Base-by-base conservation (phyloP, 2,888 invertebrate species). In the Dascillus cervinus region DNA sequence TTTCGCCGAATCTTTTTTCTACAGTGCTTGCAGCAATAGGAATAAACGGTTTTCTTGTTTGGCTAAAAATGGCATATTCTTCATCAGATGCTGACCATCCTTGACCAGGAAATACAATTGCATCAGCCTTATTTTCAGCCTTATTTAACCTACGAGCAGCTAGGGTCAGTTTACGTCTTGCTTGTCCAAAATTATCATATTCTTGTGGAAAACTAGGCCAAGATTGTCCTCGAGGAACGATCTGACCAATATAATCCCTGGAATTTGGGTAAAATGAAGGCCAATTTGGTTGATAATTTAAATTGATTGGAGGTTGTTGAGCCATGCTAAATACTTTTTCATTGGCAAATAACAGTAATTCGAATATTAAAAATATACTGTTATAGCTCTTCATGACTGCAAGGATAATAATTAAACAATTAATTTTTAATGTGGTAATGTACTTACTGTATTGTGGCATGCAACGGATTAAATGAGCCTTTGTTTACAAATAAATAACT, bases 221-320 rank as follows among this genome's bases (percentile, higher is more conserved):
- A 12, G 41, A 38, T 20, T 29, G 32, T 9, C 36, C 38, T 2
- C 38, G 29, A 4, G 38, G 33, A 6, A 41, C 13, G 13, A 38
- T 32, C 14, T 35, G 41, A 5, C 11, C 26, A 6, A 23, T 10
- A 8, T 17, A 17, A 13, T 21, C 13, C 8, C 17, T 8, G n/a
- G 34, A 34, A 20, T 27, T 21, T 2, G 31, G 30, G 11, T 28
- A 26, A 26, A 22, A 37, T 29, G 21, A 34, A 5, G 33, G 24
- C 1, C 20, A 17, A 3, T 22, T 22, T 2, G 33, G 29, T 12
- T 26, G 29, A 6, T 34, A 34, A 8, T 29, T 19, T 9, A 34
- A 15, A 14, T 25, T 9, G 5, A 14, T 24, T 5, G 6, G n/a
- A 8, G 29, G 15, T 28, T 17, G 5, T 17, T 17, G 17, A 8